Base-by-base conservation (phyloP, 2,888 invertebrate genomes). In the Pammene aurita region DNA sequence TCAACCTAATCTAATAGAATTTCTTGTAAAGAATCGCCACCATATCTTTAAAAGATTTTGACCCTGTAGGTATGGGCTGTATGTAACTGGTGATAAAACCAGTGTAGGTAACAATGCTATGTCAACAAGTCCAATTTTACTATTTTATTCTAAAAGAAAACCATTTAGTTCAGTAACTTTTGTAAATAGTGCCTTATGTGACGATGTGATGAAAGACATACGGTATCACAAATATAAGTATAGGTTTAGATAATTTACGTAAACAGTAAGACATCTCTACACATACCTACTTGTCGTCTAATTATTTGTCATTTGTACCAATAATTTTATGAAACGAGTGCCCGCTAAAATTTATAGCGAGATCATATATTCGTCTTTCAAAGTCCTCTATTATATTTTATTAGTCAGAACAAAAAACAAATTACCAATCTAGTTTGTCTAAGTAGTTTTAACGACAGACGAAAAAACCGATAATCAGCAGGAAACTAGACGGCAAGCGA, bases 401-500 rank as follows among this genome's bases (percentile, higher is more conserved):
- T 50, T 18, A n/a, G 5, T 16, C 14, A 41, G 41, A 52, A 41
- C 52, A 62, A 62, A 41, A 62, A 62, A 48, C 11, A n/a, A 38
- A 62, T 62, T 18, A 50, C 38, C 38, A 18, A 38, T 50, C 48
- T 50, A 50, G 38, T 62, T 50, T n/a, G 48, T 44, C 50, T 54
- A 52, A 65, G 34, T n/a, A 58, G 41, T 34, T 52, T 68, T 64
- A 68, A 68, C 44, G 57, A 38, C 52, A 35, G 44, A 46, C 16
- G 44, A 57, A 69, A 62, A 57, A 52, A 46, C 41, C 44, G 42
- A 38, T 42, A 60, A 35, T 52, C 44, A 68, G 52, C 69, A 65
- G 65, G 65, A 65, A 65, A 44, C 65, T 54, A 69, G 58, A 60
- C 54, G 58, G 69, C 46, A 68, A 65, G 63, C 34, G 71, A 63